phyloP scores from a whole-genome alignment of 92 coral and sea anemone species.

The Phymanthus crucifer region DNA sequence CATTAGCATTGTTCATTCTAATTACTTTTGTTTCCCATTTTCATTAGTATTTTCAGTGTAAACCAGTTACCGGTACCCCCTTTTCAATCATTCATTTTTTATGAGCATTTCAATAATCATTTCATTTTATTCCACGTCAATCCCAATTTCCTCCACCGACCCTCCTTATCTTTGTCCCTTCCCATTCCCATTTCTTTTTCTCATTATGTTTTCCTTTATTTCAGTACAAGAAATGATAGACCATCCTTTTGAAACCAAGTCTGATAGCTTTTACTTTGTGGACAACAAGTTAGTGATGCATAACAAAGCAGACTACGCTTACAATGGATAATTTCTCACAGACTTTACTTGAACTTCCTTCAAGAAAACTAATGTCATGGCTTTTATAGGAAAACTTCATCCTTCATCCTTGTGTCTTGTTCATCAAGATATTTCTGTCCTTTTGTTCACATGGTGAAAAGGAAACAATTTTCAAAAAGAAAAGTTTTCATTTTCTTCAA shows the following conservation, averaged over 20 bases:
- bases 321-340: conserved; percentile 65
- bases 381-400: conserved; percentile 3
- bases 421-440: neutral
- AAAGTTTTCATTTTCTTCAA: neutral
- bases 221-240: conserved; percentile 98
- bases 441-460: neutral
- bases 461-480: neutral
- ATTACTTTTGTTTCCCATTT: no score
- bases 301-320: conserved; percentile 96
- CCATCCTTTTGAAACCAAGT: conserved; percentile 96
- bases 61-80: no score
- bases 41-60: no score
- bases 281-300: conserved; percentile 97
- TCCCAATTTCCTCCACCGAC: neutral
- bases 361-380: neutral
- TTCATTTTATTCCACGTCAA: neutral
- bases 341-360: neutral
- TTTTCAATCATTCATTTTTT: no score
- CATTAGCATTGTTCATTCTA: no score
- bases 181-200: neutral
- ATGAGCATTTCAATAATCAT: no score
- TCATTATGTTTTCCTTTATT: neutral
- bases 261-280: conserved; percentile 98
- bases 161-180: neutral
- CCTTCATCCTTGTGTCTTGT: neutral